Evolutionary conservation across 1,140 invertebrate genomes (phyloP).

Genomic region (Ips typographus): DNA sequence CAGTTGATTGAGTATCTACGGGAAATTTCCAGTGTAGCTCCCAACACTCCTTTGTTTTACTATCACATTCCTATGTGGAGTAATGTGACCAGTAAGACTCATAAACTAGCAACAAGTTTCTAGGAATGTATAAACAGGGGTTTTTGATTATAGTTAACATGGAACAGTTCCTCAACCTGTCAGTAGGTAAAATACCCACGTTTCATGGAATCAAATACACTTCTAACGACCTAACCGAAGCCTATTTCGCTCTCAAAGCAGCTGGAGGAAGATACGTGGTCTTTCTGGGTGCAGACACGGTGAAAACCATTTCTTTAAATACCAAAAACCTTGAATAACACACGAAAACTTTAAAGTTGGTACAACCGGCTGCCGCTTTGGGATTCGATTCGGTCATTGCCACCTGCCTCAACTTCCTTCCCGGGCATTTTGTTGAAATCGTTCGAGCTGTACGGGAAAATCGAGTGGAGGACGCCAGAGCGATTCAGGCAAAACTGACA

Average conservation of each 20-base stretch:
- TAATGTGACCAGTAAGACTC: slow-evolving; percentile 67
- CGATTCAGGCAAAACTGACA: slow-evolving; percentile 55
- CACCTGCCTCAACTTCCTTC: slow-evolving; percentile 64
- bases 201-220: slow-evolving; percentile 78
- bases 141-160: slow-evolving; percentile 65
- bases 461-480: slow-evolving; percentile 48
- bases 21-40: slow-evolving; percentile 67
- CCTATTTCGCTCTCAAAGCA: slow-evolving; percentile 58
- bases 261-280: slow-evolving; percentile 58
- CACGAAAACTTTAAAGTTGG: slow-evolving; percentile 53
- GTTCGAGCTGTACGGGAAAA: slow-evolving; percentile 48
- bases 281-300: slow-evolving; percentile 65
- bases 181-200: slow-evolving; percentile 64
- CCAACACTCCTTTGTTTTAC: slow-evolving; percentile 76
- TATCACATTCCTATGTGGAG: slow-evolving; percentile 77
- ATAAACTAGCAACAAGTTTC: neutral
- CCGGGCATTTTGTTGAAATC: slow-evolving; percentile 53
- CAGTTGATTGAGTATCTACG: slow-evolving; percentile 71
- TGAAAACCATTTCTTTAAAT: slow-evolving; percentile 42
- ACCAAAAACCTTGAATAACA: neutral
- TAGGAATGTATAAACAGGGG: neutral
- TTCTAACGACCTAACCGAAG: slow-evolving; percentile 65
- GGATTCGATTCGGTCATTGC: slow-evolving; percentile 70
- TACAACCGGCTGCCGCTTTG: slow-evolving; percentile 60
- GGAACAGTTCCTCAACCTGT: slow-evolving; percentile 64